phyloP scores from a whole-genome alignment of 2,797 vertebrate species.

The Platyrinchus mystaceus region DNA sequence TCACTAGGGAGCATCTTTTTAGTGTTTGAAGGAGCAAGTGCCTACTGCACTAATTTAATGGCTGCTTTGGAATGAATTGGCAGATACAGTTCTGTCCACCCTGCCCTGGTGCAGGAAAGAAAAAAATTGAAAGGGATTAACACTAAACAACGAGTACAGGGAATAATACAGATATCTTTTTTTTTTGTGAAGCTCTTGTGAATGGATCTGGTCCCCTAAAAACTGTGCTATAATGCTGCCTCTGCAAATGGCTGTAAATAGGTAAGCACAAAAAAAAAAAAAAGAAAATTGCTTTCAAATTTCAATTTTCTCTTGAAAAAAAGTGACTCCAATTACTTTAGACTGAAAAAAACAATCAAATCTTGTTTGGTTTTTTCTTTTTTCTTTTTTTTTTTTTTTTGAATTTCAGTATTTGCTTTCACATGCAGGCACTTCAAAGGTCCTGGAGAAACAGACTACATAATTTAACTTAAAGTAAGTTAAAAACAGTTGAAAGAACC shows the following conservation, averaged over 20 bases:
- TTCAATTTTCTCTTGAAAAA: neutral
- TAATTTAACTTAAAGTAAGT: neutral
- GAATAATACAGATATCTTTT: neutral
- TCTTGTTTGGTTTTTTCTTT: neutral
- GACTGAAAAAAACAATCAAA: neutral
- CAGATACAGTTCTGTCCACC: neutral
- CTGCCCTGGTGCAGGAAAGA: neutral
- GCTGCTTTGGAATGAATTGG: conserved; percentile 18
- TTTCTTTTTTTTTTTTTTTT: neutral
- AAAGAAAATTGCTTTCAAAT: neutral
- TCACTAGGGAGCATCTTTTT: conserved; percentile 56
- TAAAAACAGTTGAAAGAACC: neutral
- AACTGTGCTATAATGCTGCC: neutral
- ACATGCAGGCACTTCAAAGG: neutral
- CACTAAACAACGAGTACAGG: neutral
- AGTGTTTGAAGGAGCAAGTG: conserved; percentile 42
- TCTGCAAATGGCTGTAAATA: neutral
- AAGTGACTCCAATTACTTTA: neutral
- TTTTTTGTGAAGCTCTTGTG: neutral
- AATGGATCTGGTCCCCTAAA: neutral
- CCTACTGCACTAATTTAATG: conserved; percentile 44
- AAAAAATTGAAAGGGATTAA: neutral
- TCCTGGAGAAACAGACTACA: neutral
- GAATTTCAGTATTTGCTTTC: neutral
- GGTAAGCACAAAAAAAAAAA: neutral